phyloP scores from a whole-genome alignment of 2,888 invertebrate genomes.

The Holacanthella duospinosa region DNA sequence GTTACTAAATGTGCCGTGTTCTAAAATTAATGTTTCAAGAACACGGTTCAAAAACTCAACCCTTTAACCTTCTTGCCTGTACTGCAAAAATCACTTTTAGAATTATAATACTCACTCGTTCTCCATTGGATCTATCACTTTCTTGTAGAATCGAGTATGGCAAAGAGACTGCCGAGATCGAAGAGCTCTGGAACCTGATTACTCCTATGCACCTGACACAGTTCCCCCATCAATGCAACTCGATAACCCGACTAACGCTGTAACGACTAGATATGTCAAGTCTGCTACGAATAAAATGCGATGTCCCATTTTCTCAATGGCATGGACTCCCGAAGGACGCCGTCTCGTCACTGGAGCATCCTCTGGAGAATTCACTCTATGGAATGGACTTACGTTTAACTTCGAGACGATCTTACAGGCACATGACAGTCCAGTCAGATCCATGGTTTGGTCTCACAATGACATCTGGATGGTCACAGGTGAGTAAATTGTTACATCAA shows the following conservation, averaged over 20 bases:
- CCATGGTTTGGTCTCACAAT: slow-evolving; percentile 99
- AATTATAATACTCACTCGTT: too few species aligned
- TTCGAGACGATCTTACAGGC: slow-evolving; percentile 99
- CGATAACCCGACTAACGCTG: slow-evolving; percentile 93
- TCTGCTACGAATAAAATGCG: slow-evolving; percentile 99
- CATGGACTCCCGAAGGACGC: slow-evolving; percentile 98
- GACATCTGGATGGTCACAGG: slow-evolving; percentile 99
- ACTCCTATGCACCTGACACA: slow-evolving; percentile 85
- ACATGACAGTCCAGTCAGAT: slow-evolving; percentile 97
- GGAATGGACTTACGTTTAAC: slow-evolving; percentile 99
- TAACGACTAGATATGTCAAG: slow-evolving; percentile 76
- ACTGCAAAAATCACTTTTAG: not conserved
- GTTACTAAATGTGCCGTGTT: too few species aligned
- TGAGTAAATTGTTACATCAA: too few species aligned
- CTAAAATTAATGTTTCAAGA: too few species aligned
- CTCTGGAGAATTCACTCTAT: slow-evolving; percentile 97
- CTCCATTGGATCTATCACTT: slow-evolving; percentile 10
- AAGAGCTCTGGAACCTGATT: slow-evolving; percentile 83
- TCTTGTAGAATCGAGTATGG: slow-evolving; percentile 76
- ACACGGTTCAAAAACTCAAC: too few species aligned
- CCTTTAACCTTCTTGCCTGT: not conserved
- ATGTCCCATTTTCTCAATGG: slow-evolving; percentile 96
- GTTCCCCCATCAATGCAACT: slow-evolving; percentile 87
- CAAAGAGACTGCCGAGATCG: slow-evolving; percentile 85
- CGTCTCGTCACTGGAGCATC: slow-evolving; percentile 96